Percentiles rank a stretch among this genome's conserved stretches.
Conservation (phyloP, 2,888 invertebrate genomes). For the Trilocha varians region DNA sequence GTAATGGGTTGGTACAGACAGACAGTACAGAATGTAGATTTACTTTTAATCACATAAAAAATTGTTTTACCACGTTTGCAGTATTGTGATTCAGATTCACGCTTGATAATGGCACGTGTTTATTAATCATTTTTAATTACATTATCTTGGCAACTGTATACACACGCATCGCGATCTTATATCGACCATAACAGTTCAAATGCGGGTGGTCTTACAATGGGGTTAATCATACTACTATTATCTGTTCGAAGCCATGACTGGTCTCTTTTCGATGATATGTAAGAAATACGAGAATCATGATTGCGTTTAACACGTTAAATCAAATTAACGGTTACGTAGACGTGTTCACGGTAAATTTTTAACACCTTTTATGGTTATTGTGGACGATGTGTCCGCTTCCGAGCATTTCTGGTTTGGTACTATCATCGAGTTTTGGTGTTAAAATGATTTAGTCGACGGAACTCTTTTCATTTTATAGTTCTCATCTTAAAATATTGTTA, state of each 20-base stretch:
- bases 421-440: neutral
- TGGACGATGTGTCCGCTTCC: neutral
- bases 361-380: neutral
- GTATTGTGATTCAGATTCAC: too few relatives aligned
- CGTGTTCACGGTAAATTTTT: neutral
- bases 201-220: constrained; percentile 53
- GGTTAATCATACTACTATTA: constrained; percentile 47
- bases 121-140: too few relatives aligned
- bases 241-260: neutral
- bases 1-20: too few relatives aligned
- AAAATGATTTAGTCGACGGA: too few relatives aligned
- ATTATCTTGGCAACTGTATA: too few relatives aligned
- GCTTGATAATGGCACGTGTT: too few relatives aligned
- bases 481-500: neutral
- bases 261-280: neutral
- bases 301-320: neutral
- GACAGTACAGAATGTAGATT: too few relatives aligned
- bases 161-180: too few relatives aligned
- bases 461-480: too few relatives aligned
- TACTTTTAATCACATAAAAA: too few relatives aligned
- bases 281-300: neutral
- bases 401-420: neutral
- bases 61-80: too few relatives aligned
- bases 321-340: constrained; percentile 1
- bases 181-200: too few relatives aligned